phyloP scores from a whole-genome alignment of 2,888 invertebrate genomes.

The Galeruca laticollis region DNA sequence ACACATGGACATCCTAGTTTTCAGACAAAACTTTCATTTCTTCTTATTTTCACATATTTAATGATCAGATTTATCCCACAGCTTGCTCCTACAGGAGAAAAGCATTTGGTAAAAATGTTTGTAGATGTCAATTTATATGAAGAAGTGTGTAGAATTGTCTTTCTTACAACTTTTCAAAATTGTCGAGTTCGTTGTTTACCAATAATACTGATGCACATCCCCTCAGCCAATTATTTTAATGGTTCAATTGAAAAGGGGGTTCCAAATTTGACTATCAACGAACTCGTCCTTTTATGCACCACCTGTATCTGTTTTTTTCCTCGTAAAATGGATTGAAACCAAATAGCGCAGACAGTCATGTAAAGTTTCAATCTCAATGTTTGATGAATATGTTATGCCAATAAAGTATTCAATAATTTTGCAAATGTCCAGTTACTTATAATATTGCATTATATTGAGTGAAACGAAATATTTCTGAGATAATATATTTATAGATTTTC shows the following conservation, averaged over 20 bases:
- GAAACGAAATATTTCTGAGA: too few species aligned
- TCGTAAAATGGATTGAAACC: not conserved
- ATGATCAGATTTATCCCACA: not conserved
- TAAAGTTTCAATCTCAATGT: too few species aligned
- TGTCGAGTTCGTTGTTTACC: slow-evolving; percentile 17
- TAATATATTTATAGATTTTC: too few species aligned
- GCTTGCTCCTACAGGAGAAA: not conserved
- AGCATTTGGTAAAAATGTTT: not conserved
- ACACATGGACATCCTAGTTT: too few species aligned
- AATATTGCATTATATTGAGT: too few species aligned
- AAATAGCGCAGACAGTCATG: too few species aligned
- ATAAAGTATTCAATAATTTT: too few species aligned
- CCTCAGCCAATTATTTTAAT: not conserved
- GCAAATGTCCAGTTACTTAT: too few species aligned
- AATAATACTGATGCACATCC: slow-evolving; percentile 24
- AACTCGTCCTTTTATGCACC: slow-evolving; percentile 5
- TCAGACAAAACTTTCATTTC: too few species aligned
- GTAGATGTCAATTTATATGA: not conserved
- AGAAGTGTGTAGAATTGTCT: not conserved
- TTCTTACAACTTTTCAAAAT: not conserved
- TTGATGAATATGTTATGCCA: too few species aligned
- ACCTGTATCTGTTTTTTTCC: not conserved
- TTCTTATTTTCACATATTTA: not conserved
- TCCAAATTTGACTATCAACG: slow-evolving; percentile 16
- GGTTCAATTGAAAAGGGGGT: not conserved